These are phyloP conservation scores for Tetramorium alpestre DNA, from an alignment of 1,140 invertebrate species.

Conservation along the genomic window DNA sequence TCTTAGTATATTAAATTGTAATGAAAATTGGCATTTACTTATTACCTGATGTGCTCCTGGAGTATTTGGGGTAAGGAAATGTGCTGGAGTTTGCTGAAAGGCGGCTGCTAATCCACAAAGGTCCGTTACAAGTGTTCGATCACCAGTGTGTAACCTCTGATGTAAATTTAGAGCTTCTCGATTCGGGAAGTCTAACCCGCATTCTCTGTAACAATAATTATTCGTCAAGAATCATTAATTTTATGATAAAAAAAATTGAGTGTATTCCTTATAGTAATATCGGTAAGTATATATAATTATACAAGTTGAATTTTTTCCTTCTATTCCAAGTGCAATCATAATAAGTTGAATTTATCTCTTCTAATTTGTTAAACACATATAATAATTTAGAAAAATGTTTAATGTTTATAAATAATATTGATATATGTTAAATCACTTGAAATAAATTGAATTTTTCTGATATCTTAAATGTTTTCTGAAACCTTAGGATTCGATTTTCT, in stretches of 20 bases:
- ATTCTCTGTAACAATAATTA: constrained; percentile 85
- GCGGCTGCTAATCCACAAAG: constrained; percentile 93
- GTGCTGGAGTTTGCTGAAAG: constrained; percentile 88
- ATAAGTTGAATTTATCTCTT: neutral
- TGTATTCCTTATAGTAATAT: neutral
- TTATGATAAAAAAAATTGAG: neutral
- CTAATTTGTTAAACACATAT: neutral
- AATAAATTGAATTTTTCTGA: too few relatives aligned
- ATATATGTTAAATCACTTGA: neutral
- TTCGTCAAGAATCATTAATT: constrained; percentile 18
- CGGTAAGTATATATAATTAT: neutral
- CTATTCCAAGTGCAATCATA: neutral
- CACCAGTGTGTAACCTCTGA: constrained; percentile 92
- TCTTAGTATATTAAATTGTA: neutral
- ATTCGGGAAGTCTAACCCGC: constrained; percentile 89
- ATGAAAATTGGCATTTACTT: neutral
- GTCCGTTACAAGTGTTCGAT: constrained; percentile 94
- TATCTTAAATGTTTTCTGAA: too few relatives aligned
- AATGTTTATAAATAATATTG: neutral
- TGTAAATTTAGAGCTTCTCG: constrained; percentile 92
- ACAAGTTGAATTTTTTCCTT: neutral
- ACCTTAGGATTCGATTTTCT: too few relatives aligned
- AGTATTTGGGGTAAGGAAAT: constrained; percentile 87
- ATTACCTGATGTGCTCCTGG: constrained; percentile 86
- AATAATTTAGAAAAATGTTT: neutral